phyloP scores from a whole-genome alignment of 2,888 invertebrate species.

The Leptinotarsa haldemani region DNA sequence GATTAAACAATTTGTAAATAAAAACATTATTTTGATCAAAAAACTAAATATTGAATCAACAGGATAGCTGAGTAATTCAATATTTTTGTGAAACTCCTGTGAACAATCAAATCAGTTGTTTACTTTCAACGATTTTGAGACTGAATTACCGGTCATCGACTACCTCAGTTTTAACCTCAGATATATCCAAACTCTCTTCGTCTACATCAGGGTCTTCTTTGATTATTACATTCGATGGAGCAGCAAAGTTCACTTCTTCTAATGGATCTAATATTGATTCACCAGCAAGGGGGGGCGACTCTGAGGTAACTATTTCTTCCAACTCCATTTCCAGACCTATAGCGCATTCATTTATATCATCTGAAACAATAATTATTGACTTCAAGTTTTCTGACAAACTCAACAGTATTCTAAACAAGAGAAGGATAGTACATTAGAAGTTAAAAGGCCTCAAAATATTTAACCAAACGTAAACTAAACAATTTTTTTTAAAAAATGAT shows the following conservation, averaged over 20 bases:
- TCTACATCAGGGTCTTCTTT: constrained; percentile 16
- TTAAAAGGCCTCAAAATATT: no score
- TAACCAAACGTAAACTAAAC: no score
- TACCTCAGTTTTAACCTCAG: constrained; percentile 16
- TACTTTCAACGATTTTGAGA: background rate
- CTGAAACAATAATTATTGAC: constrained; percentile 19
- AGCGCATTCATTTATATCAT: constrained; percentile 36
- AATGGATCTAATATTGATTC: constrained; percentile 17
- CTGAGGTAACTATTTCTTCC: constrained; percentile 34
- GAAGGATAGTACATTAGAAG: no score
- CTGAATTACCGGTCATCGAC: constrained; percentile 22
- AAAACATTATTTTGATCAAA: background rate
- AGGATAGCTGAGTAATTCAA: constrained; percentile 6
- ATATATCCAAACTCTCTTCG: constrained; percentile 9
- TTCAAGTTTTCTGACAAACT: no score
- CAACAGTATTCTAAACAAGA: no score
- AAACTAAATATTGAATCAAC: background rate
- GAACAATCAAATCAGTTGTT: constrained; percentile 10
- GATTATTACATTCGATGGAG: background rate
- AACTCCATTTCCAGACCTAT: constrained; percentile 41
- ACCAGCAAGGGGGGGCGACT: background rate
- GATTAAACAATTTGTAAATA: background rate
- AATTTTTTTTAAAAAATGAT: no score
- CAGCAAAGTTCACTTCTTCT: background rate
- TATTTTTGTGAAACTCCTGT: background rate